Evolutionary conservation across 2,888 invertebrate species (phyloP).

Genomic region (Arge pagana): DNA sequence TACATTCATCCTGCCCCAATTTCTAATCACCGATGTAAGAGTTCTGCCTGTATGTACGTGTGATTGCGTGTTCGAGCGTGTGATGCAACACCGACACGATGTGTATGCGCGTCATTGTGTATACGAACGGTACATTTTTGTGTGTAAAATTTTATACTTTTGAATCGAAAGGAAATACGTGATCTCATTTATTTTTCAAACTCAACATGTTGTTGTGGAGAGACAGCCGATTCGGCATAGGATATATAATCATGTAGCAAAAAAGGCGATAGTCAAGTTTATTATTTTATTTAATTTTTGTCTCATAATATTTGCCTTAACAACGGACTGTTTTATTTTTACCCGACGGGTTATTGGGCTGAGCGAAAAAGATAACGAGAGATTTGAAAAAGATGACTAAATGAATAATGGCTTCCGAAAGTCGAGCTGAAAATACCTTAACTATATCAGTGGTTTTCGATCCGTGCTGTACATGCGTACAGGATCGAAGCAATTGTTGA

Average conservation of each 20-base stretch:
- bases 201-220: not conserved
- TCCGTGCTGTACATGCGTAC: conserved; percentile 5
- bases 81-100: no score
- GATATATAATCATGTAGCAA: not conserved
- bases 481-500: conserved; percentile 1
- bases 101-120: no score
- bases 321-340: not conserved
- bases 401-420: conserved; percentile 7
- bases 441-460: no score
- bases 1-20: conserved; percentile 4
- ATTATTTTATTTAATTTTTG: not conserved
- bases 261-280: not conserved
- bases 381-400: not conserved
- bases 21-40: conserved; percentile 16
- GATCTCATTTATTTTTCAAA: conserved; percentile 21
- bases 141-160: conserved; percentile 13
- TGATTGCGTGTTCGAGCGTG: not conserved
- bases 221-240: not conserved
- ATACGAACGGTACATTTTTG: not conserved
- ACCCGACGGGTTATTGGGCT: not conserved
- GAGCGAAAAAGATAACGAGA: not conserved
- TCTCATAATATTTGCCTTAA: not conserved
- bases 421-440: conserved; percentile 5
- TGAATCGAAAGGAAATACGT: conserved; percentile 14
- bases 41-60: no score